These are phyloP conservation scores for Panthera tigris DNA, from an alignment of 2,113 vertebrate genomes.

Conservation along the genomic window DNA sequence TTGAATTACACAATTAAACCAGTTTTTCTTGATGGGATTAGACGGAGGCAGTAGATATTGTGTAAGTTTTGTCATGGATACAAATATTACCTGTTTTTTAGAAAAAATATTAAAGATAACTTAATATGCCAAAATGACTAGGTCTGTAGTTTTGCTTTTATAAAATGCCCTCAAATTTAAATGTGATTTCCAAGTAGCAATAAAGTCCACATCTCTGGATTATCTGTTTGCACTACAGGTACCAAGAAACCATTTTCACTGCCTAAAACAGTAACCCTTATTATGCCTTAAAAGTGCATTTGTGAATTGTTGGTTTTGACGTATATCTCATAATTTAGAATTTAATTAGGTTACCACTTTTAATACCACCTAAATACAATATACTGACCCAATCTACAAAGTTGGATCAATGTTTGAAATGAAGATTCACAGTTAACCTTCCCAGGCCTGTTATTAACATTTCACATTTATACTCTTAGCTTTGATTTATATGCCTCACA, in stretches of 20 bases:
- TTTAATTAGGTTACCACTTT: slow-evolving; percentile 54
- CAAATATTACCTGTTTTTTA: slow-evolving; percentile 51
- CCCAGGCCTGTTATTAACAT: background rate
- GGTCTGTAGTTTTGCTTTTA: slow-evolving; percentile 43
- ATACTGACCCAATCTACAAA: slow-evolving; percentile 57
- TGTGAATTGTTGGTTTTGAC: slow-evolving; percentile 58
- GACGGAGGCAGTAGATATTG: background rate
- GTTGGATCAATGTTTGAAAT: slow-evolving; percentile 43
- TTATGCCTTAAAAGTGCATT: slow-evolving; percentile 65
- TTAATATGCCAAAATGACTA: slow-evolving; percentile 36
- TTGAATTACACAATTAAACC: slow-evolving; percentile 36
- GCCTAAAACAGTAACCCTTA: slow-evolving; percentile 28
- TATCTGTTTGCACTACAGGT: background rate
- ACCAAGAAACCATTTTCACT: slow-evolving; percentile 40
- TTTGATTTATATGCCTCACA: slow-evolving; percentile 42
- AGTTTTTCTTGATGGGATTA: background rate
- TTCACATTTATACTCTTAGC: slow-evolving; percentile 67
- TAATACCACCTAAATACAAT: slow-evolving; percentile 7
- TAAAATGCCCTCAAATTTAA: slow-evolving; percentile 58
- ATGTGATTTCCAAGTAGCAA: slow-evolving; percentile 37
- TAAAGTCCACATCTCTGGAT: slow-evolving; percentile 21
- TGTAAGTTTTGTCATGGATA: slow-evolving; percentile 46
- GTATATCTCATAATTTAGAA: slow-evolving; percentile 51
- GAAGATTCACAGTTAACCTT: slow-evolving; percentile 67
- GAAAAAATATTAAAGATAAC: slow-evolving; percentile 53